These are phyloP conservation scores for Esox niger DNA, from an alignment of 2,113 vertebrate genomes.

Conservation along the genomic window DNA sequence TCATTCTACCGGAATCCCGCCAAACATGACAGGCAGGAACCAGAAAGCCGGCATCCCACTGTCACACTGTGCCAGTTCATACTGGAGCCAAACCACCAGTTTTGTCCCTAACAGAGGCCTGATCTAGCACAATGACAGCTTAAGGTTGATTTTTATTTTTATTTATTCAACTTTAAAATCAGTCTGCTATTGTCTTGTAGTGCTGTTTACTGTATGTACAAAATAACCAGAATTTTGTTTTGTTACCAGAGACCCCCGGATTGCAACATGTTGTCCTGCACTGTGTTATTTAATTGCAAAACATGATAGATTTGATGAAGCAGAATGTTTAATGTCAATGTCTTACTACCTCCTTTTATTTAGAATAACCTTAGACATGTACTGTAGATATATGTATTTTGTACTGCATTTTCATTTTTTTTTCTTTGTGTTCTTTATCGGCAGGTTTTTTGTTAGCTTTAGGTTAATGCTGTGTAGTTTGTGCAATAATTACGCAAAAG, in stretches of 20 bases:
- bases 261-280: no score
- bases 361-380: no score
- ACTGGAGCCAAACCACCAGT: no score
- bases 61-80: constrained; percentile 17
- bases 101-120: background rate
- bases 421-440: background rate
- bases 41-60: background rate
- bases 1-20: constrained; percentile 6
- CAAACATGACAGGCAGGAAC: constrained; percentile 17
- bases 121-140: constrained; percentile 9
- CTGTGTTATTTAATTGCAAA: no score
- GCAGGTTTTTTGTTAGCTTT: constrained; percentile 39
- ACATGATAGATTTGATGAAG: constrained; percentile 8
- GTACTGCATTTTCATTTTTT: no score
- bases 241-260: no score
- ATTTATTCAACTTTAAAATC: no score
- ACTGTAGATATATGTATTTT: no score
- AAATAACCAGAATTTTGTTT: background rate
- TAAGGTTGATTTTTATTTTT: constrained; percentile 11
- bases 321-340: constrained; percentile 20
- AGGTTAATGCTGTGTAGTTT: constrained; percentile 33
- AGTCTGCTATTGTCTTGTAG: background rate
- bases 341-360: constrained; percentile 41
- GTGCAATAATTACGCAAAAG: constrained; percentile 17
- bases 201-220: background rate